phyloP scores from a whole-genome alignment of 2,888 invertebrate genomes.

The Cataglyphis rosenhaueri region DNA sequence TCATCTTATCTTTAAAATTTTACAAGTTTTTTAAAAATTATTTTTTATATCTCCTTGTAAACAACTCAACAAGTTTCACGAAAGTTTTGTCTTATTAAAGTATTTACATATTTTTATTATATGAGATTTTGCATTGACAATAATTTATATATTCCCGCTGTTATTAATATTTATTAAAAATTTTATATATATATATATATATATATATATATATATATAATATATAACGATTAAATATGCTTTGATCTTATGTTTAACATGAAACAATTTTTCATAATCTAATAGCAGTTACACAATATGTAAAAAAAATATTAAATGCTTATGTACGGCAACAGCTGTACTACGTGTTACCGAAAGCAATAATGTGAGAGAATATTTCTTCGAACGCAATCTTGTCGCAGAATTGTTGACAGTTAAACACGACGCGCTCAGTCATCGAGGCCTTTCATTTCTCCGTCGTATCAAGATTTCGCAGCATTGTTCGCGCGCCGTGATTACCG shows the following conservation, averaged over 20 bases:
- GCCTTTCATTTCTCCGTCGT: constrained; percentile 18
- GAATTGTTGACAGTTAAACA: constrained; percentile 22
- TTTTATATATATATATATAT: too few relatives aligned
- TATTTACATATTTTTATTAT: background rate
- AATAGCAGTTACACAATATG: background rate
- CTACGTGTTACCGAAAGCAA: constrained; percentile 34
- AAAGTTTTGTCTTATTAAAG: background rate
- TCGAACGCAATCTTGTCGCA: constrained; percentile 8
- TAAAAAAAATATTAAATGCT: background rate
- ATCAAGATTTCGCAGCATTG: constrained; percentile 44
- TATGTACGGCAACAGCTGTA: background rate
- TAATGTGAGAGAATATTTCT: constrained; percentile 54
- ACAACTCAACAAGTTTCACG: background rate
- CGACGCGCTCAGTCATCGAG: constrained; percentile 16
- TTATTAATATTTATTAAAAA: background rate
- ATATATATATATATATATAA: too few relatives aligned
- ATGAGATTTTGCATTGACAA: background rate
- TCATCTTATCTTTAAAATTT: background rate
- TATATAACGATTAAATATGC: background rate
- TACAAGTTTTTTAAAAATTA: background rate
- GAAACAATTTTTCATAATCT: constrained; percentile 3
- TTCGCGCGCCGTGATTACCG: constrained; percentile 34
- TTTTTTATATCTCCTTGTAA: background rate
- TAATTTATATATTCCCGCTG: background rate
- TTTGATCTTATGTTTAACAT: background rate